Evolutionary conservation across 1,140 invertebrate genomes (phyloP).

Genomic region (Varroa destructor): DNA sequence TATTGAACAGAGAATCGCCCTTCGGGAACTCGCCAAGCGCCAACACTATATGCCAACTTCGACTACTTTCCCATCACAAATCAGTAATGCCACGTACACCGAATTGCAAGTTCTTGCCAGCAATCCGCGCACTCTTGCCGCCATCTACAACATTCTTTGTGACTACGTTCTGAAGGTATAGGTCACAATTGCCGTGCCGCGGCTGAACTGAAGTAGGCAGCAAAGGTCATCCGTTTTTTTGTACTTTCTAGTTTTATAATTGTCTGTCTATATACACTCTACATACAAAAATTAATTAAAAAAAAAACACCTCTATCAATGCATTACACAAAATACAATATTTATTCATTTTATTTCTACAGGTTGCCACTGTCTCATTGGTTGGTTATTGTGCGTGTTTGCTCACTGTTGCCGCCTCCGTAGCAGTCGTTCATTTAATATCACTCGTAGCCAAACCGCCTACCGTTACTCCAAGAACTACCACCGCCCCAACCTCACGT

Average conservation of each 20-base stretch:
- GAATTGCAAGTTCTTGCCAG: conserved; percentile 16
- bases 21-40: not conserved
- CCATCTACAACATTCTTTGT: not conserved
- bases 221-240: no score
- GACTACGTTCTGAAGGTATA: conserved; percentile 13
- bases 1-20: conserved; percentile 13
- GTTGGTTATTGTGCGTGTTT: conserved; percentile 16
- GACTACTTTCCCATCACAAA: no score
- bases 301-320: no score
- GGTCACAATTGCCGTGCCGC: not conserved
- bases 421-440: not conserved
- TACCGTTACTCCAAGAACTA: no score
- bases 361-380: conserved; percentile 17
- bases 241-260: no score
- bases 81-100: conserved; percentile 3
- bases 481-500: no score
- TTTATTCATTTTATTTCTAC: not conserved
- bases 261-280: no score
- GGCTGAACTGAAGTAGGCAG: no score
- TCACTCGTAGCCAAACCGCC: conserved; percentile 2
- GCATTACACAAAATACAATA: no score
- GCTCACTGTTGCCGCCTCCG: conserved; percentile 7
- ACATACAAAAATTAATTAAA: no score
- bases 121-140: conserved; percentile 3
- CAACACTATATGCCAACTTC: not conserved